Percentiles rank a stretch among this genome's conserved stretches.
Conservation (phyloP, 2,113 vertebrate genomes). For the Sitta europaea region DNA sequence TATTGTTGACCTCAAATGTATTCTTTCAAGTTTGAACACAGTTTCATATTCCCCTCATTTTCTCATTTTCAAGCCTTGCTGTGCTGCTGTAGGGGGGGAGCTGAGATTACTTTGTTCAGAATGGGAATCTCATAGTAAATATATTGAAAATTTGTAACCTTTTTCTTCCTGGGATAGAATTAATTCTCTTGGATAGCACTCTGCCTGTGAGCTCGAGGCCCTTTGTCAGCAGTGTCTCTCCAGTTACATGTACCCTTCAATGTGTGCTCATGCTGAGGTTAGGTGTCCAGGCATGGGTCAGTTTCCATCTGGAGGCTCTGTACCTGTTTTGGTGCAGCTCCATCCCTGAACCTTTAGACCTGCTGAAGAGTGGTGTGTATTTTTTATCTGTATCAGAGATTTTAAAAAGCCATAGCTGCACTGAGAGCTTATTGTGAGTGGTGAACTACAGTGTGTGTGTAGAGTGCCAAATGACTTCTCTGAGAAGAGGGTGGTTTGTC, state of each 20-base stretch:
- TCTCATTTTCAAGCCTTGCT: neutral
- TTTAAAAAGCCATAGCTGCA: neutral
- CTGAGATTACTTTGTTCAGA: neutral
- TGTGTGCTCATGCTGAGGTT: neutral
- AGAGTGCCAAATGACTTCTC: neutral
- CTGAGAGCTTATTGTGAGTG: neutral
- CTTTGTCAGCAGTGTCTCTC: neutral
- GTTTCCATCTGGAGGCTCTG: neutral
- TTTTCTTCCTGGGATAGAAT: neutral
- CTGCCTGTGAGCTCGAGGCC: neutral
- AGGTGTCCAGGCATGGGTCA: neutral
- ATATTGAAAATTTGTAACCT: neutral
- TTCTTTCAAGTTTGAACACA: neutral
- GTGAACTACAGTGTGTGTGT: rapidly evolving
- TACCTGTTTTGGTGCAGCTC: neutral
- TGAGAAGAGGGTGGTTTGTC: neutral
- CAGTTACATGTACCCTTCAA: rapidly evolving
- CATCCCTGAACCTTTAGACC: neutral
- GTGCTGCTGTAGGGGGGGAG: neutral
- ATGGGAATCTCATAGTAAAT: neutral
- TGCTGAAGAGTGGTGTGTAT: neutral
- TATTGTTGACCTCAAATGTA: neutral
- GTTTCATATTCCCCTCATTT: neutral
- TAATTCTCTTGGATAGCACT: neutral
- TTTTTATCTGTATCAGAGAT: neutral